Percentiles rank a stretch among this genome's conserved stretches.
Conservation (phyloP, 2,888 invertebrate species). For the Cancer borealis region DNA sequence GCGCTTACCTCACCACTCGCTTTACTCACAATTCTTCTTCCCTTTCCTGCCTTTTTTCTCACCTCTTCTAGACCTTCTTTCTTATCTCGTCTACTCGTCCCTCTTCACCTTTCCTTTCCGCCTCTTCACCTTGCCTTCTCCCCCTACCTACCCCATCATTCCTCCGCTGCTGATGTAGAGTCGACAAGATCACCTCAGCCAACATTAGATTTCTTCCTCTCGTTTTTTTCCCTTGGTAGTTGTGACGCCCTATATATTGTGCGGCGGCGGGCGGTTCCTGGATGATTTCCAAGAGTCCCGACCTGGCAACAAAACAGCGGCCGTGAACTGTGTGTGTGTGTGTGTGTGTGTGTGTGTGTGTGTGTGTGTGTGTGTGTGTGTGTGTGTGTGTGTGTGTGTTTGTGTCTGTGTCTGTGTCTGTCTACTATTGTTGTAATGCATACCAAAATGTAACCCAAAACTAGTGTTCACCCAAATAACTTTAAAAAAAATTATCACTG, state of each 20-base stretch:
- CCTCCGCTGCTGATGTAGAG: background rate
- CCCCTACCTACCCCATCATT: background rate
- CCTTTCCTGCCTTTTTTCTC: background rate
- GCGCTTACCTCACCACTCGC: background rate
- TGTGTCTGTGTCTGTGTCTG: background rate
- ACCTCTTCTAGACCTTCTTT: background rate
- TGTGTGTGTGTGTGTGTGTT: background rate
- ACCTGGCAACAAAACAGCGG: conserved; percentile 12
- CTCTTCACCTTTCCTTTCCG: background rate
- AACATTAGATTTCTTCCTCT: conserved; percentile 11
- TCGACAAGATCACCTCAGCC: background rate
- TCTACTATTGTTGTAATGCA: background rate
- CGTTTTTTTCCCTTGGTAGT: background rate
- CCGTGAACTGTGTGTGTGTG: background rate
- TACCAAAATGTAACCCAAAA: background rate
- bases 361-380: conserved; percentile 20
- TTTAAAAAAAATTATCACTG: background rate
- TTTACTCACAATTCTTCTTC: background rate
- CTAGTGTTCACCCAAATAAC: too few relatives aligned
- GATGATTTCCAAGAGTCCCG: background rate
- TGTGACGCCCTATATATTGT: conserved; percentile 20
- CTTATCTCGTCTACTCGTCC: background rate
- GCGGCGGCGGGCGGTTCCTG: conserved; percentile 11
- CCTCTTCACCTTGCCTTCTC: background rate
- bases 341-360: conserved; percentile 11